Percentiles rank a stretch among this genome's conserved stretches.
Evolutionary conservation across 2,888 invertebrate genomes (phyloP).

Genomic region (Lepas anatifera): DNA sequence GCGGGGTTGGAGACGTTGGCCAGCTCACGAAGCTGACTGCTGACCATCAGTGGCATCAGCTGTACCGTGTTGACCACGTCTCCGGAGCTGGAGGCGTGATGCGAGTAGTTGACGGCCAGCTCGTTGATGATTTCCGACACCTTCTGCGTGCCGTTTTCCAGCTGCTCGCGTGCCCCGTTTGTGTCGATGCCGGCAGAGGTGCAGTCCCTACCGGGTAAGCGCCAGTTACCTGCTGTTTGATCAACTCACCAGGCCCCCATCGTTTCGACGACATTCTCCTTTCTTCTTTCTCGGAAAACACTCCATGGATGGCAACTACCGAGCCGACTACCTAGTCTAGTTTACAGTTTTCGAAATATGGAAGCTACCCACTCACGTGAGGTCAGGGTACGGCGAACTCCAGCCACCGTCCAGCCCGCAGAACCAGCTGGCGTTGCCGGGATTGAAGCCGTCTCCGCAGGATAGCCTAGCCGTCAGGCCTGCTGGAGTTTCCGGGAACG

Average conservation of each 20-base stretch:
- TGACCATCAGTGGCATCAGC: neutral
- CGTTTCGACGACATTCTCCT: too few species aligned
- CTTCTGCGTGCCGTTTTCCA: neutral
- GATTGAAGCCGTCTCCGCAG: slow-evolving; percentile 11
- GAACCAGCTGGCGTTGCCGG: slow-evolving; percentile 11
- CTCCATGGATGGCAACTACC: too few species aligned
- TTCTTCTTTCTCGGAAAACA: neutral
- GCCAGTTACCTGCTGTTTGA: neutral
- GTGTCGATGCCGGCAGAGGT: neutral
- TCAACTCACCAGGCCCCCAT: neutral
- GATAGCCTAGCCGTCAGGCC: neutral
- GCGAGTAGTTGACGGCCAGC: neutral
- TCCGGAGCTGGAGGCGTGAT: neutral
- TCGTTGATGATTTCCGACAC: neutral
- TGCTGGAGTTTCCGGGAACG: neutral
- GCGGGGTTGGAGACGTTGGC: neutral
- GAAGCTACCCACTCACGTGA: neutral
- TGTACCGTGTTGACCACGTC: neutral
- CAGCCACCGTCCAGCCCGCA: slow-evolving; percentile 13
- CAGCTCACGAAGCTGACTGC: neutral
- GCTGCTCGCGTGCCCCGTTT: neutral
- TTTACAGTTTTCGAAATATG: too few species aligned
- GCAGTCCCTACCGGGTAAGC: neutral
- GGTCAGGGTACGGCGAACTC: slow-evolving; percentile 3
- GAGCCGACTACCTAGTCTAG: too few species aligned